Evolutionary conservation across 1,140 invertebrate species (phyloP), one percentile per base, ranked within the genome.

Genomic region (Araneus ventricosus): DNA sequence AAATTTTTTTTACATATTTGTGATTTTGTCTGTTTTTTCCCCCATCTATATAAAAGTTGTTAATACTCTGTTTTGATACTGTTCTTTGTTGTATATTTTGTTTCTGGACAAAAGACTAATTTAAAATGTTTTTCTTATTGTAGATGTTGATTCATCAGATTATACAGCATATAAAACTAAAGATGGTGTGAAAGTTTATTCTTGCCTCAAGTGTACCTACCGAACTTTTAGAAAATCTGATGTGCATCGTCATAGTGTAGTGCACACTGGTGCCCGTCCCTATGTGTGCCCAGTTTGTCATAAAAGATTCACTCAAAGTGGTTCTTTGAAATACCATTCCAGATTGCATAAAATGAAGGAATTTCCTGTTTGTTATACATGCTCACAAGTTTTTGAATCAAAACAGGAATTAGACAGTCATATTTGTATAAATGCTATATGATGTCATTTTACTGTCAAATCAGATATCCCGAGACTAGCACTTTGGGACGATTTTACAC

Each of bases 281-380:
- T 88, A 63, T 67, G 1, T 10, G 3, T 88, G 86, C 27, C 17
- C 86, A 22, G 10, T 88, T n/a, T 88, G 86, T 39, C 22, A 88
- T 17, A 88, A 67, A 39, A 1, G 86, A 37, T 88, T 67, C 59
- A 63, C 86, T 20, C 59, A 39, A 24, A 88, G n/a, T 63, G 7
- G 57, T 22, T 37, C 86, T 39, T 61, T 88, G 24, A 80, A 39
- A n/a, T 27, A n/a, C 37, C 88, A 90, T 67, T 67, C n/a, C 3
- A 67, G 63, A 67, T 10, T n/a, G 24, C 63, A 67, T 67, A 27
- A 67, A 0, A 27, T 67, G 24, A 14, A 67, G 27, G 3, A 8
- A 27, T n/a, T 10, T 14, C 24, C n/a, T n/a, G 8, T 67, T 67
- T 67, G 63, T 67, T 8, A n/a, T 67, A 27, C 27, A 67, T 67